phyloP scores from a whole-genome alignment of 2,113 vertebrate genomes.

The Pyxicephalus adspersus region DNA sequence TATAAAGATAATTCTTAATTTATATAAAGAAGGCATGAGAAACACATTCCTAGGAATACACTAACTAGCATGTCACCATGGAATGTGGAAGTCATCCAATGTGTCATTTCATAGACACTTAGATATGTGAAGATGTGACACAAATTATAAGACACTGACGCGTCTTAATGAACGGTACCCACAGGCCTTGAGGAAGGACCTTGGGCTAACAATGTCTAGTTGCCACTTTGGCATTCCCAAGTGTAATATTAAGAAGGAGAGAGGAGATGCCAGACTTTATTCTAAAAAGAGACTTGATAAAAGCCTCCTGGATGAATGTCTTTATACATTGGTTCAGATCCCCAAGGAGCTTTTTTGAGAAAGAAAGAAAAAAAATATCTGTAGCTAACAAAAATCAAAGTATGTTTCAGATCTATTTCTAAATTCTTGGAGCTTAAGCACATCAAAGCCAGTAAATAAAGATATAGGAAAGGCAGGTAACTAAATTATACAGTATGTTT shows the following conservation, averaged over 20 bases:
- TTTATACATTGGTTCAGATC: conserved; percentile 16
- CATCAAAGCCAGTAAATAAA: background rate
- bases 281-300: conserved; percentile 16
- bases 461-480: background rate
- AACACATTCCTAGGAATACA: background rate
- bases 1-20: too few species aligned
- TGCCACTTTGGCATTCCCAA: background rate
- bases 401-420: conserved; percentile 18
- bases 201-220: background rate
- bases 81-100: background rate
- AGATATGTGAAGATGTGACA: conserved; percentile 8
- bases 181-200: conserved; percentile 2
- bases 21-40: too few species aligned
- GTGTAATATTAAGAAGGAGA: conserved; percentile 6
- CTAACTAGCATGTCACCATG: background rate
- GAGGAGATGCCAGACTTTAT: conserved; percentile 9
- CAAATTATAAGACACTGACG: background rate
- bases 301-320: conserved; percentile 15
- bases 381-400: conserved; percentile 2
- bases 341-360: conserved; percentile 11
- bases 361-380: conserved; percentile 3
- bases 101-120: background rate
- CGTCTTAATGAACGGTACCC: conserved; percentile 30
- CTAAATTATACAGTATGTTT: background rate
- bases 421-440: background rate